Conservation (phyloP, 2,888 invertebrate genomes). For the Rhingia campestris region DNA sequence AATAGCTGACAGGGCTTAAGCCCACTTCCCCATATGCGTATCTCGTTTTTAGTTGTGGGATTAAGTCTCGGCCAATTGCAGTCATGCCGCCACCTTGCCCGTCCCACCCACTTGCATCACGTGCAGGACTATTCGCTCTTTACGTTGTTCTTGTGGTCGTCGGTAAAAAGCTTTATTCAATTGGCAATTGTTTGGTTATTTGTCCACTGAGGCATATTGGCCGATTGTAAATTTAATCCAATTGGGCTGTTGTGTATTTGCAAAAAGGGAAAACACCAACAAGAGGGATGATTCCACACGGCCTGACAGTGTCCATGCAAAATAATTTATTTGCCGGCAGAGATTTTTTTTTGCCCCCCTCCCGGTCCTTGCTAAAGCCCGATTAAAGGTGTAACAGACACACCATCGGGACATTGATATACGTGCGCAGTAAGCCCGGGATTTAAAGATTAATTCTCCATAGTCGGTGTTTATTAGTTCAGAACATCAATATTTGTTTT, state of each 20-base stretch:
- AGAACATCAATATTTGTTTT: slow-evolving; percentile 65
- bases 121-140: slow-evolving; percentile 11
- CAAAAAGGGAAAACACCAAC: slow-evolving; percentile 43
- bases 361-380: not conserved
- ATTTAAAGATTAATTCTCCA: slow-evolving; percentile 60
- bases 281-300: slow-evolving; percentile 56
- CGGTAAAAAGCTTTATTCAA: slow-evolving; percentile 70
- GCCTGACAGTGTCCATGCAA: slow-evolving; percentile 32
- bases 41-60: slow-evolving; percentile 37
- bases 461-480: slow-evolving; percentile 67
- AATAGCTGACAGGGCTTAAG: slow-evolving; percentile 13
- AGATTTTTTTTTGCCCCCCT: slow-evolving; percentile 23
- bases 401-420: not conserved
- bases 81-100: slow-evolving; percentile 7
- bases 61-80: slow-evolving; percentile 19
- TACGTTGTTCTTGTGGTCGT: slow-evolving; percentile 60
- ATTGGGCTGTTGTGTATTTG: slow-evolving; percentile 24
- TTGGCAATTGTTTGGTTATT: slow-evolving; percentile 69
- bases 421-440: slow-evolving; percentile 14
- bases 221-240: slow-evolving; percentile 69
- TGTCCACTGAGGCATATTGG: slow-evolving; percentile 66
- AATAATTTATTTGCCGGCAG: slow-evolving; percentile 48
- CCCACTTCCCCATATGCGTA: not conserved
- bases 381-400: slow-evolving; percentile 62
- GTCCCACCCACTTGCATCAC: not conserved